Percentiles rank a stretch among this genome's conserved stretches.
phyloP scores from a whole-genome alignment of 2,888 invertebrate genomes.

The Epinotia brunnichana region DNA sequence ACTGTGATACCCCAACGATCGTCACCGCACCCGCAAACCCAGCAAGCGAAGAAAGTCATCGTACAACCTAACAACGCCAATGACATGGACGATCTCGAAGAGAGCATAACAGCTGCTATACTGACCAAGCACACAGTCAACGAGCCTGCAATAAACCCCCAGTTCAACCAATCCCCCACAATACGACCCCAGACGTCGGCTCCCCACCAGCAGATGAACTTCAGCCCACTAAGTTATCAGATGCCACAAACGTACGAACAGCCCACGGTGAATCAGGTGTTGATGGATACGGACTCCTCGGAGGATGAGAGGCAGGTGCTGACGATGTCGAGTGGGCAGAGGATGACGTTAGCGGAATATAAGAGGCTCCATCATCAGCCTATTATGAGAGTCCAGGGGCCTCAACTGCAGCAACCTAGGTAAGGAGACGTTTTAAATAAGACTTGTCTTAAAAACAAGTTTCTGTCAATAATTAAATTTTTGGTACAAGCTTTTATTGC shows the following conservation, averaged over 20 bases:
- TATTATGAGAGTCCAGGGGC: slow-evolving; percentile 59
- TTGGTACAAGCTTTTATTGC: too few relatives aligned
- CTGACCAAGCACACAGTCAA: slow-evolving; percentile 70
- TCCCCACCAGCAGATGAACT: slow-evolving; percentile 60
- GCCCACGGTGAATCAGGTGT: slow-evolving; percentile 61
- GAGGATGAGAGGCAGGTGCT: slow-evolving; percentile 76
- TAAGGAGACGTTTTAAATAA: slow-evolving; percentile 12
- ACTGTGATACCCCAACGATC: slow-evolving; percentile 63
- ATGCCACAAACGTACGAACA: slow-evolving; percentile 58
- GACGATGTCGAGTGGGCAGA: slow-evolving; percentile 72
- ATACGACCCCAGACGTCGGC: slow-evolving; percentile 56
- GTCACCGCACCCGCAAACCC: slow-evolving; percentile 53
- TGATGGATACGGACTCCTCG: slow-evolving; percentile 68
- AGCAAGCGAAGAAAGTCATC: slow-evolving; percentile 70
- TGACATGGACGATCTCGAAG: slow-evolving; percentile 81
- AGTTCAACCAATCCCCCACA: slow-evolving; percentile 63
- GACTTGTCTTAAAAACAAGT: too few relatives aligned
- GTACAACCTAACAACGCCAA: slow-evolving; percentile 77
- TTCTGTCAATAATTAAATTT: too few relatives aligned
- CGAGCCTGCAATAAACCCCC: slow-evolving; percentile 60
- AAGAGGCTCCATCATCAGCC: slow-evolving; percentile 71
- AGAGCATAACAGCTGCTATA: slow-evolving; percentile 81
- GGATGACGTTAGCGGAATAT: slow-evolving; percentile 76
- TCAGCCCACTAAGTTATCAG: slow-evolving; percentile 60
- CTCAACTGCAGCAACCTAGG: slow-evolving; percentile 49